These are phyloP conservation scores for Petrolisthes cinctipes DNA, from an alignment of 2,888 invertebrate genomes.

Conservation along the genomic window DNA sequence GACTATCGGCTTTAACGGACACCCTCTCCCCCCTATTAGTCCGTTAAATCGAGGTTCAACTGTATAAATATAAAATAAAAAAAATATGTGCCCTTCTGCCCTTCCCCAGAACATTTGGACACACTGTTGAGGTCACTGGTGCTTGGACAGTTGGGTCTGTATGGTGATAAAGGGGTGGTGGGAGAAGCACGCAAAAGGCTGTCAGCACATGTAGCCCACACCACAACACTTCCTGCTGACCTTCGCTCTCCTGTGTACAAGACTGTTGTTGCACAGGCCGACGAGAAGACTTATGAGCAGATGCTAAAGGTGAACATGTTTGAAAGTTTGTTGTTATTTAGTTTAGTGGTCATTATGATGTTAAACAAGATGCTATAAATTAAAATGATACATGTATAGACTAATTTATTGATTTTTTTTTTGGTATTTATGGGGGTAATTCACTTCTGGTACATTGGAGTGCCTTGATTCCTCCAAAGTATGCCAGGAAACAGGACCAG, in stretches of 20 bases:
- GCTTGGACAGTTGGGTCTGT: slow-evolving; percentile 83
- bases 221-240: slow-evolving; percentile 82
- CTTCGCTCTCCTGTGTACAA: slow-evolving; percentile 88
- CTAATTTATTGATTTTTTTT: too few species aligned
- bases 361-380: too few species aligned
- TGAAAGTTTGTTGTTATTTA: neutral
- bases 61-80: neutral
- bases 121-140: slow-evolving; percentile 88
- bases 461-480: too few species aligned
- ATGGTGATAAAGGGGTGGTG: slow-evolving; percentile 83
- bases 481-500: too few species aligned
- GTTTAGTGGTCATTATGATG: too few species aligned
- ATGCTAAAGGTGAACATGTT: slow-evolving; percentile 77
- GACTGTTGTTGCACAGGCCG: slow-evolving; percentile 82
- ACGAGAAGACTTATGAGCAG: slow-evolving; percentile 79
- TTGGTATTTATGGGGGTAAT: too few species aligned
- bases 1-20: too few species aligned
- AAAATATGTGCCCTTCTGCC: neutral
- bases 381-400: too few species aligned
- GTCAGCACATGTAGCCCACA: slow-evolving; percentile 77
- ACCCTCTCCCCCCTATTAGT: too few species aligned
- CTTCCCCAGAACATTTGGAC: slow-evolving; percentile 78
- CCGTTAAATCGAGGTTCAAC: neutral
- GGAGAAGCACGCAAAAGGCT: slow-evolving; percentile 81
- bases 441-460: too few species aligned